Conservation (phyloP, 2,888 invertebrate genomes). For the Lasioglossum calceatum region DNA sequence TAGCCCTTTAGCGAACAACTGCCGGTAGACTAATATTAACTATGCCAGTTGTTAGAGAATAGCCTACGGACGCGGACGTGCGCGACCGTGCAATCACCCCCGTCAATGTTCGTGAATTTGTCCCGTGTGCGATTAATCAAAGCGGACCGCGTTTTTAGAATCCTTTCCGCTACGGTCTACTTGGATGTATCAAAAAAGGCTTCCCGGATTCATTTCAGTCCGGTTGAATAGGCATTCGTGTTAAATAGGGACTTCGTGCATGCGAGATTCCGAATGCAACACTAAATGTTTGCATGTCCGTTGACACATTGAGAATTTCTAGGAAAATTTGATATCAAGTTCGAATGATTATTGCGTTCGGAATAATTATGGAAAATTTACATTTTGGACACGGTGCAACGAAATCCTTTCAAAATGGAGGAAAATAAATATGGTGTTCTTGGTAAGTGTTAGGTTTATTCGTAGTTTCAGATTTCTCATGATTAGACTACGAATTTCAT, state of each 20-base stretch:
- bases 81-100: constrained; percentile 72
- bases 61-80: constrained; percentile 60
- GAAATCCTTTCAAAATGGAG: background rate
- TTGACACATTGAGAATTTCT: background rate
- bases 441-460: background rate
- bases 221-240: constrained; percentile 42
- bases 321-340: background rate
- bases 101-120: constrained; percentile 57
- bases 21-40: constrained; percentile 57
- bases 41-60: constrained; percentile 47
- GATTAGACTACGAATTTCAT: background rate
- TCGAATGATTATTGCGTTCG: background rate
- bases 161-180: constrained; percentile 59
- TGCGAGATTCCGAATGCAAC: background rate
- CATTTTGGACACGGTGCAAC: background rate
- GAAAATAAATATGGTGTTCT: background rate
- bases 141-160: constrained; percentile 59
- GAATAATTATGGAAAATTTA: background rate
- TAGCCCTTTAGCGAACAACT: constrained; percentile 15
- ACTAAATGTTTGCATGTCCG: background rate
- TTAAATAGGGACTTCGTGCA: constrained; percentile 5
- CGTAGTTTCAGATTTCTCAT: background rate
- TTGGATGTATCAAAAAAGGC: constrained; percentile 54
- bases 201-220: constrained; percentile 59
- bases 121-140: constrained; percentile 74